A percentile compares a stretch with the other conserved stretches of the same genome.
phyloP scores from a whole-genome alignment of 2,113 vertebrate species.

The Eulacestoma nigropectus region DNA sequence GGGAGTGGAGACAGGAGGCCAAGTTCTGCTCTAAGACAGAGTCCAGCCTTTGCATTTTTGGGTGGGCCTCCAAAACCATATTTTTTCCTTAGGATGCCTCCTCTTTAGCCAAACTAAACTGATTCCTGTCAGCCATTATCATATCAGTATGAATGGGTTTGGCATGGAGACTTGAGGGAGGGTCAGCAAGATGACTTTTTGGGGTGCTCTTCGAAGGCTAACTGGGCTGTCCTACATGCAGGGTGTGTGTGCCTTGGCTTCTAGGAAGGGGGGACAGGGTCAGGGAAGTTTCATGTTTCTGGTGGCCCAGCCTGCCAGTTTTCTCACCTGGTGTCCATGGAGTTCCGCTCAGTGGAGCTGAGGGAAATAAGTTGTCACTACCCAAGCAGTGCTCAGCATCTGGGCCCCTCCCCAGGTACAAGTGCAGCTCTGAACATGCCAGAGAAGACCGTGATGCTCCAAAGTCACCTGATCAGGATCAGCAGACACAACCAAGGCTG shows the following conservation, averaged over 20 bases:
- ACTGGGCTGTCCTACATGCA: background rate
- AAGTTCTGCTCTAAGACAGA: conserved; percentile 31
- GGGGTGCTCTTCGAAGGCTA: background rate
- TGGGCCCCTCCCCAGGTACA: background rate
- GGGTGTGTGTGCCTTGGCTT: background rate
- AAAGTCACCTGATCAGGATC: background rate
- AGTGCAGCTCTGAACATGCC: background rate
- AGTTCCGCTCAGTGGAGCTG: background rate
- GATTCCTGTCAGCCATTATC: conserved; percentile 19
- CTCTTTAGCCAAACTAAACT: conserved; percentile 23
- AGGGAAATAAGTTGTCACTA: background rate
- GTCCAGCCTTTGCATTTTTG: conserved; percentile 51
- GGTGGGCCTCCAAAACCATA: conserved; percentile 11
- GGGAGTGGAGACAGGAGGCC: conserved; percentile 43
- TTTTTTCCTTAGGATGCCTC: conserved; percentile 13
- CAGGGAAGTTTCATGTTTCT: background rate
- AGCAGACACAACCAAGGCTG: background rate
- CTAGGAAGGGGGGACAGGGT: background rate
- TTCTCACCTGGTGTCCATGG: background rate
- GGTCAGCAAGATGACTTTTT: background rate
- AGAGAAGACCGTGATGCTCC: background rate
- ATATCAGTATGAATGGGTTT: background rate
- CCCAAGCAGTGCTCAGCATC: background rate
- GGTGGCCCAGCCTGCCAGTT: background rate
- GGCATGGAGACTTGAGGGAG: background rate